A percentile compares a stretch with the other conserved stretches of the same genome.
Conservation (phyloP, 2,888 invertebrate species). For the Cylindroiulus punctatus region DNA sequence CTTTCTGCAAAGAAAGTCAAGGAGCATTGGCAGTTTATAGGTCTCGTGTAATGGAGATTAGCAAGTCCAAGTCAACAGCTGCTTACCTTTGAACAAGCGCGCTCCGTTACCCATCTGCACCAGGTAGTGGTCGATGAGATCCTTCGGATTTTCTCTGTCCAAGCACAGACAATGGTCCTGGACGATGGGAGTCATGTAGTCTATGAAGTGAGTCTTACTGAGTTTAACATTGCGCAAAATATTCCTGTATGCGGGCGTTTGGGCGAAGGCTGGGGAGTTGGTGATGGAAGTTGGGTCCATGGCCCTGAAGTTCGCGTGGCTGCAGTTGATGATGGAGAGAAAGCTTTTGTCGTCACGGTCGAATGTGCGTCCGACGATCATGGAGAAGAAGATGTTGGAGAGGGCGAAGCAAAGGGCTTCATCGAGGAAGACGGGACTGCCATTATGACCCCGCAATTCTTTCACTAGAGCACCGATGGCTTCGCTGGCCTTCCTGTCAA, state of each 20-base stretch:
- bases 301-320: constrained; percentile 54
- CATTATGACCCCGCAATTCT: constrained; percentile 52
- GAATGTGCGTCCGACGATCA: constrained; percentile 53
- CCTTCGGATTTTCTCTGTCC: constrained; percentile 44
- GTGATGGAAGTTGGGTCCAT: constrained; percentile 51
- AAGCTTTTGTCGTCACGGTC: constrained; percentile 54
- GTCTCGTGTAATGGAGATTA: no score
- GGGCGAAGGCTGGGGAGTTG: constrained; percentile 47
- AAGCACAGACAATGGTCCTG: constrained; percentile 52
- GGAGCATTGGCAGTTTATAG: no score
- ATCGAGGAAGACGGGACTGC: constrained; percentile 49
- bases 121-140: constrained; percentile 59
- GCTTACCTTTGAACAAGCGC: constrained; percentile 56
- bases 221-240: neutral
- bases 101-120: constrained; percentile 56
- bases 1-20: constrained; percentile 46
- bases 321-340: constrained; percentile 17
- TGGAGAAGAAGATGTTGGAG: constrained; percentile 55
- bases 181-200: constrained; percentile 56
- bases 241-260: neutral
- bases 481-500: constrained; percentile 54
- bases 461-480: constrained; percentile 54
- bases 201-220: neutral
- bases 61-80: no score
- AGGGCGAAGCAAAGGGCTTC: constrained; percentile 54